These are phyloP conservation scores for Notarius lentiginosus DNA, from an alignment of 2,113 vertebrate genomes.

Conservation along the genomic window DNA sequence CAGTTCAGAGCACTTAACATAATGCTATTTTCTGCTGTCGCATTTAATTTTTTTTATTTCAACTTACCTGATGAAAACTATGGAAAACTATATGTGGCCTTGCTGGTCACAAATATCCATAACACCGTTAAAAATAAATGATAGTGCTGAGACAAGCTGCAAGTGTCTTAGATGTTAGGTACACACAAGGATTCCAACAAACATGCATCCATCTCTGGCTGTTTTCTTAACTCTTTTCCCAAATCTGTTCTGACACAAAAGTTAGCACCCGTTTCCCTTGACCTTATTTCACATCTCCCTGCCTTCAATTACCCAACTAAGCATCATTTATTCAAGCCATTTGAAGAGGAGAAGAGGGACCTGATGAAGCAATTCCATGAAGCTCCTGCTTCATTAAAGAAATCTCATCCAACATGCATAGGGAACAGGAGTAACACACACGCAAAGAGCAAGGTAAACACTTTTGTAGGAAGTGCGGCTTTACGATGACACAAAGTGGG, in stretches of 20 bases:
- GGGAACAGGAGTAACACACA: constrained; percentile 14
- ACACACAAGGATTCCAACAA: not conserved
- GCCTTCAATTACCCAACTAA: constrained; percentile 39
- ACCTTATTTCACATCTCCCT: not conserved
- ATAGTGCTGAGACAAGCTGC: not conserved
- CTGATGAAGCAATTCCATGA: constrained; percentile 46
- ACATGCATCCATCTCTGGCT: not conserved
- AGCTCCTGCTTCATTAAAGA: constrained; percentile 40
- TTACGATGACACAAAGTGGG: constrained; percentile 15
- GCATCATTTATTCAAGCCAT: constrained; percentile 44
- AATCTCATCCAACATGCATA: constrained; percentile 47
- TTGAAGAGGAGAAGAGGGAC: constrained; percentile 26
- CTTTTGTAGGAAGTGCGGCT: constrained; percentile 29
- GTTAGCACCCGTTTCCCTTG: constrained; percentile 7
- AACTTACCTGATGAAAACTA: not conserved
- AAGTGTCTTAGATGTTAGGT: not conserved
- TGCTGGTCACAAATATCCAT: not conserved
- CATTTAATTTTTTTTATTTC: not conserved
- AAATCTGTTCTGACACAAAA: constrained; percentile 1
- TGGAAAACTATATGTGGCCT: not conserved
- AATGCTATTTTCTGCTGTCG: too few relatives aligned
- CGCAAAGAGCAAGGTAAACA: constrained; percentile 27
- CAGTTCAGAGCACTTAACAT: not conserved
- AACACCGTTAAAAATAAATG: not conserved
- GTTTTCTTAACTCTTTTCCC: constrained; percentile 10